Percentiles rank a stretch among this genome's conserved stretches.
Conservation (phyloP, 2,113 vertebrate species). For the Irena cyanogastra region DNA sequence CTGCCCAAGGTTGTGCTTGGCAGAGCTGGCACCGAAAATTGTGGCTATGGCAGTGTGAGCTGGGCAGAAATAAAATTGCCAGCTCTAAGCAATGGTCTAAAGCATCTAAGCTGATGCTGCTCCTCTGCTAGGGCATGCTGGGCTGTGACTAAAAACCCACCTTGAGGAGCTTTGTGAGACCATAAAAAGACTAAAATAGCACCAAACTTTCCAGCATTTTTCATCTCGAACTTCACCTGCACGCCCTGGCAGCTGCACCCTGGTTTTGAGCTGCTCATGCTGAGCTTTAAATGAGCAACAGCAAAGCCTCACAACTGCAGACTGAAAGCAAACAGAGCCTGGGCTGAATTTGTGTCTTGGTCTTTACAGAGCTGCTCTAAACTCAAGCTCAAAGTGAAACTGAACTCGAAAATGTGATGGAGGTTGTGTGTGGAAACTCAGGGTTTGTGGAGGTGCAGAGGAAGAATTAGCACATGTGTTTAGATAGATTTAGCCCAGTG, state of each 20-base stretch:
- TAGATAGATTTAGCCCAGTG: not conserved
- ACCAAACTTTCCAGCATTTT: not conserved
- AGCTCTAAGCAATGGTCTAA: not conserved
- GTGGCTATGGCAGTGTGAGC: accelerated
- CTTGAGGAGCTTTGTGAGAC: not conserved
- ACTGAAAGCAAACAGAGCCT: not conserved
- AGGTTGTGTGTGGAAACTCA: not conserved
- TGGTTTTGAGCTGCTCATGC: not conserved
- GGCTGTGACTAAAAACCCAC: not conserved
- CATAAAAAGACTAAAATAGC: not conserved
- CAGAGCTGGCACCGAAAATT: not conserved
- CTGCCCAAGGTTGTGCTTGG: not conserved
- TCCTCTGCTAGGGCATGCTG: not conserved
- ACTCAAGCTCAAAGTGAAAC: not conserved
- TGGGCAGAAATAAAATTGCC: not conserved
- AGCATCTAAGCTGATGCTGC: not conserved
- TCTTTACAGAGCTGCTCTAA: not conserved
- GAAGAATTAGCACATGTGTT: accelerated
- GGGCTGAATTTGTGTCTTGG: not conserved
- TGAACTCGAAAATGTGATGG: not conserved
- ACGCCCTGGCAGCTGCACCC: accelerated
- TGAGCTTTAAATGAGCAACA: not conserved
- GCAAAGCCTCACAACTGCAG: not conserved
- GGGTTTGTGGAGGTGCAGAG: not conserved
- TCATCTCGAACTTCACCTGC: not conserved